Evolutionary conservation across 2,888 invertebrate genomes (phyloP).

Genomic region (Ophion obscuratus): DNA sequence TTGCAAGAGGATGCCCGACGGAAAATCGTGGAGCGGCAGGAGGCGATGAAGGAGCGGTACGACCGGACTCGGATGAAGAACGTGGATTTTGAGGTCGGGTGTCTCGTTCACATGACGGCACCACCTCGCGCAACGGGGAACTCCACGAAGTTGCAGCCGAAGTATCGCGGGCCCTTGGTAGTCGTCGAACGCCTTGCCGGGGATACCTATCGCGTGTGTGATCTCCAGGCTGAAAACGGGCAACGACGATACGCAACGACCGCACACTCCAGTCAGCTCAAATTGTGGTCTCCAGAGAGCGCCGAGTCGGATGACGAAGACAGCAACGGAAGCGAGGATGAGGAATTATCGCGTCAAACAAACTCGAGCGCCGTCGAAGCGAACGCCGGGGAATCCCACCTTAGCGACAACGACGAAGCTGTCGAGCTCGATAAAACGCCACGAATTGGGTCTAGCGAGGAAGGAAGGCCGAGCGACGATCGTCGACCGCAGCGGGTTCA

Average conservation of each 20-base stretch:
- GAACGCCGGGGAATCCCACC: neutral
- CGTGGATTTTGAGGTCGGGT: neutral
- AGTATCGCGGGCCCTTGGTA: conserved; percentile 24
- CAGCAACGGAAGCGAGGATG: conserved; percentile 52
- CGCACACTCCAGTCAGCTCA: neutral
- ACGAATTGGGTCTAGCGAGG: too few species aligned
- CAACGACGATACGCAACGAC: neutral
- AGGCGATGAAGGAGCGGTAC: neutral
- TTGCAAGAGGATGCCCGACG: neutral
- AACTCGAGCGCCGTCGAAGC: neutral
- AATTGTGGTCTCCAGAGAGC: conserved; percentile 11
- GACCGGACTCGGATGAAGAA: conserved; percentile 10
- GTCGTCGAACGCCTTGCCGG: conserved; percentile 18
- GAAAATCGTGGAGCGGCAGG: neutral
- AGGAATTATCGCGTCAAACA: neutral
- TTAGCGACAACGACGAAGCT: too few species aligned
- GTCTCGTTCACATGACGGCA: neutral
- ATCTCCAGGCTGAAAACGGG: neutral
- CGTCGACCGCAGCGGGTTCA: too few species aligned
- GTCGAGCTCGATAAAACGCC: too few species aligned
- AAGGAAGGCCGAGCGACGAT: too few species aligned
- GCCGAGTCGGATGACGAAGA: conserved; percentile 43
- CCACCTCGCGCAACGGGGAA: neutral
- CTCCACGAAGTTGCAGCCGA: neutral
- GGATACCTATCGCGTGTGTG: conserved; percentile 14